A percentile compares a stretch with the other conserved stretches of the same genome.
Conservation (phyloP, 1,140 invertebrate species). For the Metopolophium dirhodum region DNA sequence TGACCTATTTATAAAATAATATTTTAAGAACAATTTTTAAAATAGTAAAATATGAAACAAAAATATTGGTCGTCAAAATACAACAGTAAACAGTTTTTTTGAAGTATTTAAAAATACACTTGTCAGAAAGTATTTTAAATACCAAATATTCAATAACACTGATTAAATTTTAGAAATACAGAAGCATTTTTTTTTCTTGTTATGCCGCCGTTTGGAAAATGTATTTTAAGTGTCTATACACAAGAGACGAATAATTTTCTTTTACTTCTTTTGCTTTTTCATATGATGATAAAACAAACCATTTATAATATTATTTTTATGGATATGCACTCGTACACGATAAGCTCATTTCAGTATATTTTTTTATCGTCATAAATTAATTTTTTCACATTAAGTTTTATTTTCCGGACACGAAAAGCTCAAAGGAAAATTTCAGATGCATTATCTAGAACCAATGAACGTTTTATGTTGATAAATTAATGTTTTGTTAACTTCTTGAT, state of each 20-base stretch:
- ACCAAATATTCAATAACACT: too few species aligned
- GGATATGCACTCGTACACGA: neutral
- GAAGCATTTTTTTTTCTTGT: neutral
- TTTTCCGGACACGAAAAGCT: neutral
- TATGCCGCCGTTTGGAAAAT: neutral
- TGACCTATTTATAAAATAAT: too few species aligned
- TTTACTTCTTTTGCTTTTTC: neutral
- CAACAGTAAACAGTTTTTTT: too few species aligned
- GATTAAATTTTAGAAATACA: neutral
- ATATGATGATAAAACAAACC: neutral
- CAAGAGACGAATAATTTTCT: neutral
- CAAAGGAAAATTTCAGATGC: neutral
- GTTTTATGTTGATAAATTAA: neutral
- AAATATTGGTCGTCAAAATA: too few species aligned
- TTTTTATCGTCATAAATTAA: neutral
- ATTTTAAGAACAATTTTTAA: too few species aligned
- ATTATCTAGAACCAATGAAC: neutral
- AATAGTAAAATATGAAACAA: too few species aligned
- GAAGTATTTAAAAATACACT: too few species aligned
- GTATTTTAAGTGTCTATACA: neutral
- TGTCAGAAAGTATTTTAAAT: too few species aligned
- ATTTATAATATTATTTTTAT: neutral
- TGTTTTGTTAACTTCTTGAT: neutral
- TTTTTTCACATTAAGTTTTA: neutral
- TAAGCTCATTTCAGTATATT: neutral